Evolutionary conservation across 1,140 invertebrate genomes (phyloP), one percentile per base, ranked within the genome.

Genomic region (Orussus abietinus): DNA sequence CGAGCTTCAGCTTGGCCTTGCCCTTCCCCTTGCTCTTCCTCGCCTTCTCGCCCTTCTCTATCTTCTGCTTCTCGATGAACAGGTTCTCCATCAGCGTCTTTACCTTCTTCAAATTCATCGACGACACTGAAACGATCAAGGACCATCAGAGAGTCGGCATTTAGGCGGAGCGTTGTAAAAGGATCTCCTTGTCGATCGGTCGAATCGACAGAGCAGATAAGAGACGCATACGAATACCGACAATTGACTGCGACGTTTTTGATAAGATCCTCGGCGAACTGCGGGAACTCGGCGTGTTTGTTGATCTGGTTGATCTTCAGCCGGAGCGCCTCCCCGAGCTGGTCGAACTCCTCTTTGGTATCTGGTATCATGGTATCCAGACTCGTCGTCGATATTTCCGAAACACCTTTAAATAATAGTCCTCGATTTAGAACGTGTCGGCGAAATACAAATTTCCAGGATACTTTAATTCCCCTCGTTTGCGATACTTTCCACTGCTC

Each of bases 311-410:
- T 77, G 20, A 92, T 76, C 74, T 89, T 89, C 59, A 80, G 81
- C 26, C 78, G 75, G 20, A 92, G 71, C n/a, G 80, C 72, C 38
- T 84, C 80, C 13, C 78, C 78, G 61, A 90, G 88, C 64, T 84
- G 81, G 31, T 86, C 80, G 61, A 90, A 91, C 62, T 93, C 88
- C 57, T 84, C 86, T 71, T 85, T 86, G 11, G 76, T 88, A 29
- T 77, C 77, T 9, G 89, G 83, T 47, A 80, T 72, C 62, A 84
- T 80, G 19, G 66, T 71, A 56, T 88, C 86, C 21, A 88, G 63
- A 31, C 75, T 76, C n/a, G 73, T 68, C 5, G 47, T 49, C 39
- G 56, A 49, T 47, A 64, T 66, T 59, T 77, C 79, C 47, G 74
- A 62, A 40, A 83, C 69, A 50, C 78, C 79, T 81, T 66, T 5